Evolutionary conservation across 2,888 invertebrate genomes (phyloP).

Genomic region (Drosophila anomalipes): DNA sequence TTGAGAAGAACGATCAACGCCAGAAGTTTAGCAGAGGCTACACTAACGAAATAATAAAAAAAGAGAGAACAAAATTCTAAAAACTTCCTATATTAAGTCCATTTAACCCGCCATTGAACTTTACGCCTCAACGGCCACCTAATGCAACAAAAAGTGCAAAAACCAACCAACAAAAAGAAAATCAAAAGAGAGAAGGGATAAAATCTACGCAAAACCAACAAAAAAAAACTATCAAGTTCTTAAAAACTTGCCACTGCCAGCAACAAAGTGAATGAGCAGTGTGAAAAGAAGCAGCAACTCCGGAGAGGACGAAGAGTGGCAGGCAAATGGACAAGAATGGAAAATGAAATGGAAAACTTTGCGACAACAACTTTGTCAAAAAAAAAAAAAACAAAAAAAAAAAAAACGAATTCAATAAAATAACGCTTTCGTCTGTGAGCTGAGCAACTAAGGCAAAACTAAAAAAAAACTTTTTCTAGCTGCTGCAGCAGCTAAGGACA

Average conservation of each 20-base stretch:
- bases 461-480: constrained; percentile 47
- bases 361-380: constrained; percentile 63
- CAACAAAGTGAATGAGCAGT: constrained; percentile 59
- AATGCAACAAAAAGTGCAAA: constrained; percentile 64
- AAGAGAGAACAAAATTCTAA: constrained; percentile 57
- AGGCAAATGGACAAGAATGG: constrained; percentile 69
- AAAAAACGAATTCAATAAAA: constrained; percentile 72
- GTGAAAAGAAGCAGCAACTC: constrained; percentile 19
- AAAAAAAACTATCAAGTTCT: constrained; percentile 67
- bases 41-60: constrained; percentile 42
- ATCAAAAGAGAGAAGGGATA: background rate
- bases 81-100: constrained; percentile 80
- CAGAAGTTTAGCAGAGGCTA: constrained; percentile 56
- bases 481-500: constrained; percentile 43
- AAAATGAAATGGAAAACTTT: constrained; percentile 79
- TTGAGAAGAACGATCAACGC: constrained; percentile 65
- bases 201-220: constrained; percentile 58
- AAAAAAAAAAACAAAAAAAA: constrained; percentile 5
- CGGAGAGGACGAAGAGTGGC: constrained; percentile 10
- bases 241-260: constrained; percentile 68
- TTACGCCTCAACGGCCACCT: constrained; percentile 77
- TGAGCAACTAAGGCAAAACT: constrained; percentile 41
- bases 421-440: constrained; percentile 73
- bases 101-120: constrained; percentile 82
- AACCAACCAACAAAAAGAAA: constrained; percentile 1